Conservation (phyloP, 1,140 invertebrate genomes). For the Drosophila pachea region DNA sequence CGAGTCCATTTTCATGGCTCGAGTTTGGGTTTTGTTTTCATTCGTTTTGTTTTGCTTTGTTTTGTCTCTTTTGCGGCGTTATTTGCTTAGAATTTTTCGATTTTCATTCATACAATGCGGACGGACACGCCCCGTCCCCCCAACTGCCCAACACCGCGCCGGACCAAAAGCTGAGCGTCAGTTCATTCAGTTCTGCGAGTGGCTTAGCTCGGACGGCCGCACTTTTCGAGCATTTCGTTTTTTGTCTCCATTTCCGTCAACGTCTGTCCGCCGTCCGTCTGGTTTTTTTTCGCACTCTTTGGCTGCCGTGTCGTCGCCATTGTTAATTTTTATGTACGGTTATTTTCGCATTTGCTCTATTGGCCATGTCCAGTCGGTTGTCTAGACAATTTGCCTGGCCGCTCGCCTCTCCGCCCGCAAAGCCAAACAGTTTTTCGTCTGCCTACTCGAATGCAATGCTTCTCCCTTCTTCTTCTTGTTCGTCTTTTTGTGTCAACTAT, state of each 20-base stretch:
- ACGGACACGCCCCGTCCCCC: not conserved
- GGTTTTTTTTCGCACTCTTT: slow-evolving; percentile 38
- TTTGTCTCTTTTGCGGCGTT: slow-evolving; percentile 27
- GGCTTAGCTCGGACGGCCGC: slow-evolving; percentile 30
- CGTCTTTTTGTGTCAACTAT: slow-evolving; percentile 20
- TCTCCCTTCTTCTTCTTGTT: slow-evolving; percentile 21
- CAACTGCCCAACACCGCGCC: too few species aligned
- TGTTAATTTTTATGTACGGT: slow-evolving; percentile 70
- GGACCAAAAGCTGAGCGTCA: slow-evolving; percentile 14
- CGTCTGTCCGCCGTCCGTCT: slow-evolving; percentile 21
- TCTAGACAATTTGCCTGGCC: slow-evolving; percentile 52
- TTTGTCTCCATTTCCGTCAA: slow-evolving; percentile 50
- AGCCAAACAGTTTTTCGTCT: slow-evolving; percentile 22
- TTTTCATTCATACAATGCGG: slow-evolving; percentile 57
- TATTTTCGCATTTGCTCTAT: slow-evolving; percentile 73
- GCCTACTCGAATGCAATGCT: not conserved
- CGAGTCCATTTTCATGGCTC: slow-evolving; percentile 29
- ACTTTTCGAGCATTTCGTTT: not conserved
- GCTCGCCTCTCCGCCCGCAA: not conserved
- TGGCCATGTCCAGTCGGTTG: slow-evolving; percentile 54
- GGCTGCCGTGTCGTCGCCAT: slow-evolving; percentile 65
- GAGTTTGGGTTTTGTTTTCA: slow-evolving; percentile 34
- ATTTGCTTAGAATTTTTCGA: slow-evolving; percentile 69
- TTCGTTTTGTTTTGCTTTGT: slow-evolving; percentile 14
- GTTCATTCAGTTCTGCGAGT: slow-evolving; percentile 37